Evolutionary conservation across 2,113 vertebrate species (phyloP), one percentile per base, ranked within the genome.

Genomic region (Crotalus horridus): DNA sequence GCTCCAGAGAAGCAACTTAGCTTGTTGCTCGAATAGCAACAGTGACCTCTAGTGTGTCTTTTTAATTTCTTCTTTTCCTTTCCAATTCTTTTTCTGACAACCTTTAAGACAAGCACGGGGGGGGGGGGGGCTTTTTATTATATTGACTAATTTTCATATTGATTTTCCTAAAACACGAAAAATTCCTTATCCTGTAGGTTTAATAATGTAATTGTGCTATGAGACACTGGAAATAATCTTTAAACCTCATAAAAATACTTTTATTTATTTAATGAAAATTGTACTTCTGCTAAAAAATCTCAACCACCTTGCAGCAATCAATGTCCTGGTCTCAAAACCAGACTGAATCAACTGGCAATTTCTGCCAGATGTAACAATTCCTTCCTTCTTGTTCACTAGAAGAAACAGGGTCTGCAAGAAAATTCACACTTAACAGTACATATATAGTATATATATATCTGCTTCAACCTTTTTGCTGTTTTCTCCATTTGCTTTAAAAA

Each of bases 31-130:
- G 94, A 98, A 97, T 96, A 97, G 96, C 98, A 98, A 98, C 97
- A 98, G 97, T 97, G 98, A 97, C 98, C 98, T 97, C 98, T 98
- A 98, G 98, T 96, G 98, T 97, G 97, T 94, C 96, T 97, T 97
- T 96, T 23, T 87, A 87, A 96, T 94, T 95, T 96, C 93, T 97
- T 96, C 96, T 91, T 20, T 51, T 74, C 85, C 93, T 92, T 95
- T 95, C 93, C 94, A 48, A 11, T 92, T 95, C 95, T 95, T 96
- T 93, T 96, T 98, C 96, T 93, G 94, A 96, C 95, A 97, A 97
- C 96, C 97, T 97, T 95, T 96, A 96, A 97, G 96, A 96, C 96
- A 97, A 96, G 96, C 96, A 96, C 97, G 96, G 93, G 95, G 96
- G 95, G 46, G 46, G 46, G 46, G 46, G 46, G 46, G 4, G 46